phyloP scores from a whole-genome alignment of 2,113 vertebrate genomes.

The Salvator merianae region DNA sequence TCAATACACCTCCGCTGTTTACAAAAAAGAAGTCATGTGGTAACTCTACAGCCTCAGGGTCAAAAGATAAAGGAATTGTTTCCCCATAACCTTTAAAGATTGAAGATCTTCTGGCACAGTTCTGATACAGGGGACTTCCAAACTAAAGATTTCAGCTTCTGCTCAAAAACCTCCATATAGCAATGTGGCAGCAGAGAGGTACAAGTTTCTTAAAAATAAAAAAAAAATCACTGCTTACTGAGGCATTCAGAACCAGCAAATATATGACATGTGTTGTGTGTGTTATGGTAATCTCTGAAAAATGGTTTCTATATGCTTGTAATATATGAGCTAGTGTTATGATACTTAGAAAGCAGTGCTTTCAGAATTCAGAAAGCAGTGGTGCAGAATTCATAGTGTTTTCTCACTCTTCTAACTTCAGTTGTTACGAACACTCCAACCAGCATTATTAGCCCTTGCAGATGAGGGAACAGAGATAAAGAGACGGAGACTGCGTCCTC shows the following conservation, averaged over 20 bases:
- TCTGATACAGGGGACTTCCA: background rate
- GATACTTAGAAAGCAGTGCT: too few species aligned
- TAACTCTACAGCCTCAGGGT: background rate
- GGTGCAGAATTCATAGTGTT: too few species aligned
- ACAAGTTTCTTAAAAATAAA: background rate
- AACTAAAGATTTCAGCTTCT: background rate
- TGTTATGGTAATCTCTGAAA: too few species aligned
- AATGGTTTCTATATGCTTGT: too few species aligned
- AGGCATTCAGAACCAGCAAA: background rate
- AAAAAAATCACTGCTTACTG: background rate
- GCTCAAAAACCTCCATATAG: background rate
- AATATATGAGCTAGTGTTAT: too few species aligned
- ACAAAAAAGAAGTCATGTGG: background rate
- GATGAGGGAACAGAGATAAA: too few species aligned
- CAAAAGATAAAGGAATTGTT: background rate
- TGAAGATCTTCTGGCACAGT: background rate
- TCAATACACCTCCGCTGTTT: background rate
- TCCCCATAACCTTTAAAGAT: background rate
- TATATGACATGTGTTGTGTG: too few species aligned
- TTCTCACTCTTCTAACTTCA: too few species aligned
- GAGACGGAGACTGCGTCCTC: too few species aligned
- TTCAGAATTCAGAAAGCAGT: too few species aligned
- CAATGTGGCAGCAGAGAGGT: background rate
- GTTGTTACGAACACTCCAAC: too few species aligned
- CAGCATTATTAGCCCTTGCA: too few species aligned